Conservation (phyloP, 2,888 invertebrate species). For the Apamea epomidion region DNA sequence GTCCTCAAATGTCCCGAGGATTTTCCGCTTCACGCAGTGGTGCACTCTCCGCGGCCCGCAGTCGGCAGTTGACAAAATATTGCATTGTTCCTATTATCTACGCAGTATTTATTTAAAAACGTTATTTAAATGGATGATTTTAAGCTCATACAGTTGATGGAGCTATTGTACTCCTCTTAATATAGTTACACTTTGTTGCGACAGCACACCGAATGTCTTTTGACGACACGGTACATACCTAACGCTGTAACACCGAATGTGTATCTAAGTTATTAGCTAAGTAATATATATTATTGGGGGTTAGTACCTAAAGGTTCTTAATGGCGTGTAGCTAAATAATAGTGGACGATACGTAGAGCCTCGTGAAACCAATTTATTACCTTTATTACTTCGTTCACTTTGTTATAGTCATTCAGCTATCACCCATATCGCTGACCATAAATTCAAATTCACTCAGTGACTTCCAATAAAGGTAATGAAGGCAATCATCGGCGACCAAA, state of each 20-base stretch:
- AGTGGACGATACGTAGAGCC: conserved; percentile 72
- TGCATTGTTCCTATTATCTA: conserved; percentile 90
- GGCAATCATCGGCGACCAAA: conserved; percentile 87
- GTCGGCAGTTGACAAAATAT: conserved; percentile 91
- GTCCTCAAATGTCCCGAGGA: conserved; percentile 90
- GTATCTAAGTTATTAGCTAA: conserved; percentile 50
- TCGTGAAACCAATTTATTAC: conserved; percentile 86
- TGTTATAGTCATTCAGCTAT: conserved; percentile 88
- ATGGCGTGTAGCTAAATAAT: conserved; percentile 67
- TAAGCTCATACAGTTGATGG: conserved; percentile 87
- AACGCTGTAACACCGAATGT: conserved; percentile 21
- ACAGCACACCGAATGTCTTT: conserved; percentile 71
- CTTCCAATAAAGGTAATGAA: conserved; percentile 90
- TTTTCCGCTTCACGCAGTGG: conserved; percentile 90
- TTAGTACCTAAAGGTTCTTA: conserved; percentile 46
- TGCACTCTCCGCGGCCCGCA: conserved; percentile 87
- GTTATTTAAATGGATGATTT: conserved; percentile 91
- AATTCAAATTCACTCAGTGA: conserved; percentile 89
- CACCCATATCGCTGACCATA: conserved; percentile 87
- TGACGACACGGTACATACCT: conserved; percentile 61
- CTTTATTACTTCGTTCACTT: conserved; percentile 87
- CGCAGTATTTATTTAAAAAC: conserved; percentile 90
- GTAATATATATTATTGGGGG: conserved; percentile 42
- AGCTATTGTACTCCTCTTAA: conserved; percentile 84
- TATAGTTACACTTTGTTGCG: conserved; percentile 82